phyloP scores from a whole-genome alignment of 2,797 vertebrate species.

The Gallinago stenura region DNA sequence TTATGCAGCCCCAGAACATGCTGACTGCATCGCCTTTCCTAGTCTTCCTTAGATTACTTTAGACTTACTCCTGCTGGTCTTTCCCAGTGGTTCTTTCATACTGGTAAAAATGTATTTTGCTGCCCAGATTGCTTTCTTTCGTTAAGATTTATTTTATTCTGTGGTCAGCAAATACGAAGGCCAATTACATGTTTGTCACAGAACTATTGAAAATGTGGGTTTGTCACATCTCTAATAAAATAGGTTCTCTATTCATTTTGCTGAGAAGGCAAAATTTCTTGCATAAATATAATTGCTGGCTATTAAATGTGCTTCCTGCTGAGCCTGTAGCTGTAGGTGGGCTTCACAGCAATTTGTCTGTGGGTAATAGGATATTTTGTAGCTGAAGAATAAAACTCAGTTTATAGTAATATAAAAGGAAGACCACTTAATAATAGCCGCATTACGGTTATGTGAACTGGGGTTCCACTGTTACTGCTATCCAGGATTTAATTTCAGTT shows the following conservation, averaged over 20 bases:
- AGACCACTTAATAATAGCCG: conserved; percentile 52
- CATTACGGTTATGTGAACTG: neutral
- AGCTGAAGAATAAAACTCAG: conserved; percentile 49
- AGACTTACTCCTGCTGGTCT: neutral
- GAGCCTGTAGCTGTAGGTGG: conserved; percentile 67
- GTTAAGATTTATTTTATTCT: conserved; percentile 34
- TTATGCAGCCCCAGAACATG: neutral
- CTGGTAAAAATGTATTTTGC: conserved; percentile 7
- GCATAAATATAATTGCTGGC: conserved; percentile 47
- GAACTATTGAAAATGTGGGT: conserved; percentile 29
- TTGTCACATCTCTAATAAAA: conserved; percentile 57
- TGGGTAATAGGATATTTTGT: conserved; percentile 66
- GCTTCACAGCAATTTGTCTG: conserved; percentile 68
- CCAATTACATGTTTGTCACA: conserved; percentile 47
- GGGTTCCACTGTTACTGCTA: neutral
- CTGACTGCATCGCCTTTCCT: conserved; percentile 16
- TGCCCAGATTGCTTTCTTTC: neutral
- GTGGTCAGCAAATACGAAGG: conserved; percentile 36
- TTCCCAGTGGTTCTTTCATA: neutral
- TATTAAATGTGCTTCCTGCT: conserved; percentile 63
- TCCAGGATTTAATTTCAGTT: conserved; percentile 42
- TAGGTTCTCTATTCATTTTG: conserved; percentile 41
- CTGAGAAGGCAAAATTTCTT: conserved; percentile 59
- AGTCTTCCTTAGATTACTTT: neutral
- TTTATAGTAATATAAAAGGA: conserved; percentile 50